These are phyloP conservation scores for Brachyhypopomus gauderio DNA, from an alignment of 2,113 vertebrate genomes.

Conservation along the genomic window DNA sequence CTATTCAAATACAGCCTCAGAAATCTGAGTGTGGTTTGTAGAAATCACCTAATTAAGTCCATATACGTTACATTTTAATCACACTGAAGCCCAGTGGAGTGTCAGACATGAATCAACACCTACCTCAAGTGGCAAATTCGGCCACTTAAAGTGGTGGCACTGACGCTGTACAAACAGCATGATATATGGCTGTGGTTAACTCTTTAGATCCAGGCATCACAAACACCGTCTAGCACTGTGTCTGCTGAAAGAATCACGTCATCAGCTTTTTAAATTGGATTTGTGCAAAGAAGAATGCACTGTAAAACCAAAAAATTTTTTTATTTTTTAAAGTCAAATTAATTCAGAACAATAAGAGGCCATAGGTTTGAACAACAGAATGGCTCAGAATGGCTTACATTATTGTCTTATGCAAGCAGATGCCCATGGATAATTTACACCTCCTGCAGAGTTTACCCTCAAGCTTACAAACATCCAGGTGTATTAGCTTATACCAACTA, in stretches of 20 bases:
- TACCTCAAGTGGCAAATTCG: conserved; percentile 30
- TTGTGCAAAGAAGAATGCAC: conserved; percentile 4
- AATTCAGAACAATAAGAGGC: background rate
- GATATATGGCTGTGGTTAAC: conserved; percentile 39
- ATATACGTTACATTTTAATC: conserved; percentile 27
- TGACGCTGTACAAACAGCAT: conserved; percentile 17
- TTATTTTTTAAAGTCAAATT: background rate
- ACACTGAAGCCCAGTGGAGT: conserved; percentile 20
- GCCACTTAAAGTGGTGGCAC: background rate
- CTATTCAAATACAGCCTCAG: background rate
- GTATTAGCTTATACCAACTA: background rate
- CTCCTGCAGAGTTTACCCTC: background rate
- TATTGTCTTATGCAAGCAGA: too few species aligned
- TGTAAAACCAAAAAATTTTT: background rate
- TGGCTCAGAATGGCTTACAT: too few species aligned
- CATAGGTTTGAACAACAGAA: background rate
- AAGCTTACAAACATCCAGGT: background rate
- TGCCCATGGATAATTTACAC: background rate
- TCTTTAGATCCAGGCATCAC: conserved; percentile 20
- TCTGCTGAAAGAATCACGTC: conserved; percentile 59
- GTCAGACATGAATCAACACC: conserved; percentile 45
- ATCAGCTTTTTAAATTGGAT: conserved; percentile 62
- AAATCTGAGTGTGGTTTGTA: conserved; percentile 17
- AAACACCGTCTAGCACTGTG: conserved; percentile 51
- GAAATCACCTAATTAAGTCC: conserved; percentile 37